These are phyloP conservation scores for Threskiornis aethiopicus DNA, from an alignment of 2,797 vertebrate genomes.

Conservation along the genomic window DNA sequence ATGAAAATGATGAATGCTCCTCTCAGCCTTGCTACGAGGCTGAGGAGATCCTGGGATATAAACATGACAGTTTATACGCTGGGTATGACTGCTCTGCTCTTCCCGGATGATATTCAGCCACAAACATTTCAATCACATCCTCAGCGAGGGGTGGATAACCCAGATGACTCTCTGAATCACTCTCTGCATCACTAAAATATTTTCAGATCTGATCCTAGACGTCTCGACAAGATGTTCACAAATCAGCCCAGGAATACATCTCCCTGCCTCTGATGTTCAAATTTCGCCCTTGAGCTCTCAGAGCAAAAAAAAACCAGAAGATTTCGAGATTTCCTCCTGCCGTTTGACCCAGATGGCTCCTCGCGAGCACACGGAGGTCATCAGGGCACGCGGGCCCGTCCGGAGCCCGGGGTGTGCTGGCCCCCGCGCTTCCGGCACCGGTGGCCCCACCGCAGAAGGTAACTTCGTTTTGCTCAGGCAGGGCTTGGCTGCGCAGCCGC, in stretches of 20 bases:
- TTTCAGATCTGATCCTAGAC: background rate
- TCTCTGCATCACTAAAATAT: conserved; percentile 13
- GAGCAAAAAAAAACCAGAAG: background rate
- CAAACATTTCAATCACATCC: background rate
- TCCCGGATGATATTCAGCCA: background rate
- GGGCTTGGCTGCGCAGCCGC: background rate
- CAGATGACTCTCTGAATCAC: conserved; percentile 24
- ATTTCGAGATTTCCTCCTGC: conserved; percentile 16
- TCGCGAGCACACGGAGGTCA: background rate
- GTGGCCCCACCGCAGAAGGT: accelerated
- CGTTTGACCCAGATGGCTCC: conserved; percentile 41
- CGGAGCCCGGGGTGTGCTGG: accelerated
- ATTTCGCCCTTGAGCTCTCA: conserved; percentile 12
- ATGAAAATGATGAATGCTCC: background rate
- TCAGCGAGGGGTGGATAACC: background rate
- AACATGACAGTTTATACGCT: background rate
- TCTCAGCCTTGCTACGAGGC: background rate
- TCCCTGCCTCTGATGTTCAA: conserved; percentile 7
- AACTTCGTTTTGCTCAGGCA: background rate
- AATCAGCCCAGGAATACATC: background rate
- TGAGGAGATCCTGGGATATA: background rate
- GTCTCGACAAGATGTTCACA: conserved; percentile 25
- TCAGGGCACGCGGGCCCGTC: accelerated
- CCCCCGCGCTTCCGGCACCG: accelerated
- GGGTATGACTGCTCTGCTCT: background rate